Percentiles rank a stretch among this genome's conserved stretches.
Evolutionary conservation across 2,888 invertebrate species (phyloP).

Genomic region (Sesia apiformis): DNA sequence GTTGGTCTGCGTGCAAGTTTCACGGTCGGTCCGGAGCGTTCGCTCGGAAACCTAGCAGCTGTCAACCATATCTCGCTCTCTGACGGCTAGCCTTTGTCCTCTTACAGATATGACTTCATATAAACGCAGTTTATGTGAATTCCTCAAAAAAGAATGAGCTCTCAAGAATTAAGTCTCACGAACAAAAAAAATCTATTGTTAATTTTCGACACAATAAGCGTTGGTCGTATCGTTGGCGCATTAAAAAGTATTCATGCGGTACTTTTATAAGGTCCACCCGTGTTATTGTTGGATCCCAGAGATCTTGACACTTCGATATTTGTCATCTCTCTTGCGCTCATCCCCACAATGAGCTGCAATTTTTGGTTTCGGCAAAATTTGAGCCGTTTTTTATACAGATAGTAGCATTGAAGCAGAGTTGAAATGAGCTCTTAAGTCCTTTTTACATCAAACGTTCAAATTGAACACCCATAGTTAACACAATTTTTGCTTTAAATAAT

Average conservation of each 20-base stretch:
- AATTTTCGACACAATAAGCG: constrained; percentile 47
- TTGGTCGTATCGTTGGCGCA: constrained; percentile 71
- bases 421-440: not conserved
- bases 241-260: constrained; percentile 74
- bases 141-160: constrained; percentile 54
- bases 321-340: constrained; percentile 40
- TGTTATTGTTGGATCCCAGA: constrained; percentile 44
- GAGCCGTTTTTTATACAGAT: not conserved
- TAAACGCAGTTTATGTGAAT: constrained; percentile 71
- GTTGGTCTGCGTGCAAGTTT: constrained; percentile 52
- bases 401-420: too few relatives aligned
- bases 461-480: too few relatives aligned
- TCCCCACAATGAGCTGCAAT: constrained; percentile 23
- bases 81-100: constrained; percentile 58
- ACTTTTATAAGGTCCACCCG: constrained; percentile 53
- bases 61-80: constrained; percentile 57
- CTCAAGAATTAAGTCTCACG: constrained; percentile 59
- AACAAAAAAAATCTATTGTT: constrained; percentile 59
- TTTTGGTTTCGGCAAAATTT: constrained; percentile 14
- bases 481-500: too few relatives aligned
- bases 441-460: not conserved
- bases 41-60: constrained; percentile 58
- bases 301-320: constrained; percentile 63
- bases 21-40: constrained; percentile 50
- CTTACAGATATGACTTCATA: constrained; percentile 65